Evolutionary conservation across 2,888 invertebrate species (phyloP).

Genomic region (Cosmorhoe ocellata): DNA sequence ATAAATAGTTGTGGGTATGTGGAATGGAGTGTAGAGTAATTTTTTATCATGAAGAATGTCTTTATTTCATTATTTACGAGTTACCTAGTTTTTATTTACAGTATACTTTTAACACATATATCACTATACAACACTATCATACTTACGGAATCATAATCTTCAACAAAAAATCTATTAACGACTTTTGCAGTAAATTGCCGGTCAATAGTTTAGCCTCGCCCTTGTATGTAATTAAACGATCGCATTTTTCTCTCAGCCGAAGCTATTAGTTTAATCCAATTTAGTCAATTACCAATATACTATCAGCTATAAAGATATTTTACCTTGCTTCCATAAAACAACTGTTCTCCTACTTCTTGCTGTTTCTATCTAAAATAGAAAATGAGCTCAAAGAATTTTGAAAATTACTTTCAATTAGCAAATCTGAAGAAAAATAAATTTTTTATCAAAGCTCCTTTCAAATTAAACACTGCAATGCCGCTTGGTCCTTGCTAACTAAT

Average conservation of each 20-base stretch:
- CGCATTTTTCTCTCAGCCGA: constrained; percentile 15
- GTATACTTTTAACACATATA: no score
- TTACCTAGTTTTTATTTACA: no score
- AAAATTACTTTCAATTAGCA: no score
- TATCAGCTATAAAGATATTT: constrained; percentile 22
- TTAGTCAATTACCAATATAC: constrained; percentile 26
- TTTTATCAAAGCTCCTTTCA: constrained; percentile 1
- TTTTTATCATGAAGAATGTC: no score
- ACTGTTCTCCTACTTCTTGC: neutral
- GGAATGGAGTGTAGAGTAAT: no score
- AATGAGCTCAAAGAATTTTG: no score
- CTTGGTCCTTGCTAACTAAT: neutral
- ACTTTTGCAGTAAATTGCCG: constrained; percentile 22
- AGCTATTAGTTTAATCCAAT: constrained; percentile 24
- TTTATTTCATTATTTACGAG: no score
- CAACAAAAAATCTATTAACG: constrained; percentile 11
- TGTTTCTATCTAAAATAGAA: no score
- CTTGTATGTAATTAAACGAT: constrained; percentile 18
- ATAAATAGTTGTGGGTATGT: no score
- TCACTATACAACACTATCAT: no score
- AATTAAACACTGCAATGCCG: constrained; percentile 10
- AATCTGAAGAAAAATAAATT: no score
- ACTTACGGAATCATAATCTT: no score
- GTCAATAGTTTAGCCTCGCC: constrained; percentile 21
- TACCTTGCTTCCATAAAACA: constrained; percentile 12